Evolutionary conservation across 1,140 invertebrate species (phyloP), one percentile per base, ranked within the genome.

Genomic region (Drosophila watanabei): DNA sequence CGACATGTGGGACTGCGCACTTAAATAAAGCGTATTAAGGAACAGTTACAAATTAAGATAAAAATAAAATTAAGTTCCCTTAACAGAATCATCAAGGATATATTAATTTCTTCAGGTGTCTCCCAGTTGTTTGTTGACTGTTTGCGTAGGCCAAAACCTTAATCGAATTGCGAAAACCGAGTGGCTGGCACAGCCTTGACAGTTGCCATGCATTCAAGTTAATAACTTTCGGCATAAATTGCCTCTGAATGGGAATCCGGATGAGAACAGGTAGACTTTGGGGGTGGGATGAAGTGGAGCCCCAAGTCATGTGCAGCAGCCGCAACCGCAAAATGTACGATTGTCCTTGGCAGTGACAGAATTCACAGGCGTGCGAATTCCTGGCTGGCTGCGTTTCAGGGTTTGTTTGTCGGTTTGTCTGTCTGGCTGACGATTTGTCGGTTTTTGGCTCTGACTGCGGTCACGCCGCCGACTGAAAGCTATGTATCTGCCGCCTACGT

Each of bases 141-240:
- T 24, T 51, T 9, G 35, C 16, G 16, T 16, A 43, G 16, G 6
- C 28, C 9, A 28, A 51, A 48, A 66, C 20, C 5, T 37, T 32
- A 69, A 69, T 69, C 28, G 24, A 54, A 46, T 35, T 13, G 13
- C 16, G n/a, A 41, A 35, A 28, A 32, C 33, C 32, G 7, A 49
- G 18, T 51, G 20, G 16, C 20, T 49, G 33, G 16, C 35, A 24
- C 63, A 72, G 28, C 52, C 70, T 43, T 73, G 52, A 35, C 54
- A 46, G 63, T 66, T 20, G 30, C 61, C 48, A 35, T 56, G 59
- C 51, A 60, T 57, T 59, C 54, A 60, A 85, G 75, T 82, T 82
- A 90, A 89, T 90, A 90, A 89, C 79, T 86, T 85, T 71, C 35
- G 62, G 65, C 70, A 62, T 56, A 79, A 85, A 85, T 82, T 85